These are phyloP conservation scores for Agrotis segetum DNA, from an alignment of 2,888 invertebrate genomes.

Conservation along the genomic window DNA sequence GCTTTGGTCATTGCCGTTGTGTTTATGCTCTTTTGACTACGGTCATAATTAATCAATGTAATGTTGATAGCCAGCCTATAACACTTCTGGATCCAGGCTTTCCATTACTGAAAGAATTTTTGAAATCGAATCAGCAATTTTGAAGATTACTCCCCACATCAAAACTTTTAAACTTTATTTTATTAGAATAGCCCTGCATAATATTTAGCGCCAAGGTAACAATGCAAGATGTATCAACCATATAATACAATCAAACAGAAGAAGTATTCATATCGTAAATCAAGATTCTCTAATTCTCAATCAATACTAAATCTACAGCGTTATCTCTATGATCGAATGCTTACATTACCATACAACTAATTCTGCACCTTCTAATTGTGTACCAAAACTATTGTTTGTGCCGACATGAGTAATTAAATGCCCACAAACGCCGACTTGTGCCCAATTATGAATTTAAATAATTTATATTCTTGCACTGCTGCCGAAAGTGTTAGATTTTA, in stretches of 20 bases:
- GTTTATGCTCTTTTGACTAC: neutral
- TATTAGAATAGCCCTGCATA: too few species aligned
- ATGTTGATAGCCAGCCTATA: too few species aligned
- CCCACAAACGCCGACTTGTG: conserved; percentile 47
- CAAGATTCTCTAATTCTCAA: conserved; percentile 1
- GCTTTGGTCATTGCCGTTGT: neutral
- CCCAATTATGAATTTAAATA: conserved; percentile 25
- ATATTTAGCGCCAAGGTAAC: neutral
- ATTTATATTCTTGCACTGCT: conserved; percentile 18
- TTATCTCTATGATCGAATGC: conserved; percentile 31
- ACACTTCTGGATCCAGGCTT: too few species aligned
- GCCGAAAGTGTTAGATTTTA: neutral
- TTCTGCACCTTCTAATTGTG: conserved; percentile 14
- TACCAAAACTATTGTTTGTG: conserved; percentile 38
- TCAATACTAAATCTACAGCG: conserved; percentile 8
- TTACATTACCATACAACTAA: conserved; percentile 38
- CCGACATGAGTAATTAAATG: conserved; percentile 36
- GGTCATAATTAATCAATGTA: too few species aligned
- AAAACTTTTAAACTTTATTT: too few species aligned
- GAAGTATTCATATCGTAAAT: neutral
- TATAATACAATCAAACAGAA: neutral
- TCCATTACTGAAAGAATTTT: too few species aligned
- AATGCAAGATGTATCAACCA: neutral
- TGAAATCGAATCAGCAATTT: too few species aligned
- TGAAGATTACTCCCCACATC: too few species aligned